phyloP scores from a whole-genome alignment of 1,140 invertebrate species.

The Pinna nobilis region DNA sequence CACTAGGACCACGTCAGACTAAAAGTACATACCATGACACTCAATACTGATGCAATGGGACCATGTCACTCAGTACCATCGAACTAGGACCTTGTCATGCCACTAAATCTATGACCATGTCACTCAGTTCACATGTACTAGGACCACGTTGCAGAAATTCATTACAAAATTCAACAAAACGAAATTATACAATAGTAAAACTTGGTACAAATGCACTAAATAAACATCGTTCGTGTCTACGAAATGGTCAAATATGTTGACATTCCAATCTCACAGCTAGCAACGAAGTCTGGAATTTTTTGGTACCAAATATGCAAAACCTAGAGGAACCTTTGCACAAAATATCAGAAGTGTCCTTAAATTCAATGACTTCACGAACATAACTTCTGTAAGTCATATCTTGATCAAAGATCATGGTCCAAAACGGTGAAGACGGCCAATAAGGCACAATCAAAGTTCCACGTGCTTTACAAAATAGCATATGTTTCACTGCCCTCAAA shows the following conservation, averaged over 20 bases:
- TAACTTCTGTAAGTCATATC: background rate
- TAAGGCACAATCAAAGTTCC: slow-evolving; percentile 3
- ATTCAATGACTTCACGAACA: background rate
- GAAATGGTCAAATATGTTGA: no score
- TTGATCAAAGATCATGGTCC: background rate
- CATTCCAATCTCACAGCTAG: background rate
- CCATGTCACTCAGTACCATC: no score
- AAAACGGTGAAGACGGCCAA: background rate
- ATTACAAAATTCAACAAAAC: no score
- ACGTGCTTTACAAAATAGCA: background rate
- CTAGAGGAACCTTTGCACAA: background rate
- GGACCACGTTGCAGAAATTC: no score
- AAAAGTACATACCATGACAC: background rate
- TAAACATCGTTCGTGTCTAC: no score
- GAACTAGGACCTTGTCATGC: no score
- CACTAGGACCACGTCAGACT: background rate
- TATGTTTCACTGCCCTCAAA: background rate
- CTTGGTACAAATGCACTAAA: no score
- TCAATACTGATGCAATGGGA: background rate
- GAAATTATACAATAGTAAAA: no score
- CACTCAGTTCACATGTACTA: no score
- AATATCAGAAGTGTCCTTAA: background rate
- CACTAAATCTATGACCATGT: no score
- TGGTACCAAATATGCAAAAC: background rate
- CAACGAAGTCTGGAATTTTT: background rate